A percentile compares a stretch with the other conserved stretches of the same genome.
Conservation (phyloP, 2,888 invertebrate genomes). For the Trisateles emortualis region DNA sequence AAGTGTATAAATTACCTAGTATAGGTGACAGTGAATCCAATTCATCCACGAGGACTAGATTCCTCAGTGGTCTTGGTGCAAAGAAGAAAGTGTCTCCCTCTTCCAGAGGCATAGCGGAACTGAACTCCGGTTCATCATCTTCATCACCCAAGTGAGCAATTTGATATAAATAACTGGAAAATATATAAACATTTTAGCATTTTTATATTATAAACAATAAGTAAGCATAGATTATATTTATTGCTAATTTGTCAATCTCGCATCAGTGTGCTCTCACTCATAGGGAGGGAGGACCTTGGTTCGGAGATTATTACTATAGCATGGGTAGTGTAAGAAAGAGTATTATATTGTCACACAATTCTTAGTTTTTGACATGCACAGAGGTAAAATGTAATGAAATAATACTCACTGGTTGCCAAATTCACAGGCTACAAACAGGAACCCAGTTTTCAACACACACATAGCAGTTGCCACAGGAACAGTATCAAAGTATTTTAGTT, state of each 20-base stretch:
- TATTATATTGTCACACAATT: conserved; percentile 58
- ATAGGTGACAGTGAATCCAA: conserved; percentile 98
- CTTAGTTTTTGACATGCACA: conserved; percentile 46
- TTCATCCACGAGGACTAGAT: conserved; percentile 98
- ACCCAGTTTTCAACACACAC: conserved; percentile 99
- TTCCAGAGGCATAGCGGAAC: conserved; percentile 98
- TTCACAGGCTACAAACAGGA: conserved; percentile 98
- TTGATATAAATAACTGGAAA: conserved; percentile 96
- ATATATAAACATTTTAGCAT: conserved; percentile 14
- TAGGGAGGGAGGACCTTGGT: conserved; percentile 88
- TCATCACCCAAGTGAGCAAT: conserved; percentile 99
- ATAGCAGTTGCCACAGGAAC: conserved; percentile 98
- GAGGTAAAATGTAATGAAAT: conserved; percentile 1
- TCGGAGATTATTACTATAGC: conserved; percentile 84
- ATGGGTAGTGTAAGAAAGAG: conserved; percentile 62
- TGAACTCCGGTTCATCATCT: conserved; percentile 99
- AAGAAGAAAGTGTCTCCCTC: conserved; percentile 99
- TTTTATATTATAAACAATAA: neutral
- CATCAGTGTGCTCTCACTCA: conserved; percentile 88
- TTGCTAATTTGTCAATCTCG: conserved; percentile 68
- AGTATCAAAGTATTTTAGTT: conserved; percentile 99
- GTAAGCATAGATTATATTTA: neutral
- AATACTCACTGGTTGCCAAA: conserved; percentile 99
- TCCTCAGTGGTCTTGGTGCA: conserved; percentile 96
- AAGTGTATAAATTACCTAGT: conserved; percentile 85